Base-by-base conservation (phyloP, 64 coral and sea anemone genomes). In the Stylophora pistillata region DNA sequence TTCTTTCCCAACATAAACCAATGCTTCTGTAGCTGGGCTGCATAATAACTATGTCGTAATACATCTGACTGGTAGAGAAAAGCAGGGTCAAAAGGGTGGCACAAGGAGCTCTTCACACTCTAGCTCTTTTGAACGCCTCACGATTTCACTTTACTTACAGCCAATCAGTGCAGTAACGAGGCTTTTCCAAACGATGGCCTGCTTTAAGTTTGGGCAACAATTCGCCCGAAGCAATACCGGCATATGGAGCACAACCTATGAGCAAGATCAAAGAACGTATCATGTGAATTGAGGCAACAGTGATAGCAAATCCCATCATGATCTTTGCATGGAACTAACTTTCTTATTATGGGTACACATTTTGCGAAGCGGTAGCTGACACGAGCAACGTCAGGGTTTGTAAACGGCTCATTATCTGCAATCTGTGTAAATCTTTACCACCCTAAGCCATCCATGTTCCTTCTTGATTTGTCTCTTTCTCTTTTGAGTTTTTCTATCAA, bases 141-240 rank as follows among this genome's bases (percentile, higher is more conserved):
- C 2, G 1, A 47, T 47, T 47, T 4, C 37, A 47, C 13, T 52
- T 55, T 82, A 65, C 88, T 91, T 61, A 90, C 88, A 90, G 29
- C 10, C 55, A 41, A 15, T 79, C 79, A 10, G 20, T 82, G 53
- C 88, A 82, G 26, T 68, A 73, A 41, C 53, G 78, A 41, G 88
- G 88, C 4, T 72, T 78, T 6, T 79, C 88, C 76, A 90, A 72
- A 53, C 88, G 53, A 71, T 77, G 68, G 23, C 88, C 88, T 2
- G 53, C 77, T 55, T 90, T 90, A 2, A 90, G 28, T 33, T 82
- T 82, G 26, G 17, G 3, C 12, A 82, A 30, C 58, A 82, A 37
- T 30, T 82, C 79, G 15, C 17, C 64, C 20, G 65, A 0, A 0
- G 52, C 59, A 58, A 82, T 64, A 10, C 79, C 79, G 9, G 79